Evolutionary conservation across 2,888 invertebrate genomes (phyloP).

Genomic region (Chirona hameri): DNA sequence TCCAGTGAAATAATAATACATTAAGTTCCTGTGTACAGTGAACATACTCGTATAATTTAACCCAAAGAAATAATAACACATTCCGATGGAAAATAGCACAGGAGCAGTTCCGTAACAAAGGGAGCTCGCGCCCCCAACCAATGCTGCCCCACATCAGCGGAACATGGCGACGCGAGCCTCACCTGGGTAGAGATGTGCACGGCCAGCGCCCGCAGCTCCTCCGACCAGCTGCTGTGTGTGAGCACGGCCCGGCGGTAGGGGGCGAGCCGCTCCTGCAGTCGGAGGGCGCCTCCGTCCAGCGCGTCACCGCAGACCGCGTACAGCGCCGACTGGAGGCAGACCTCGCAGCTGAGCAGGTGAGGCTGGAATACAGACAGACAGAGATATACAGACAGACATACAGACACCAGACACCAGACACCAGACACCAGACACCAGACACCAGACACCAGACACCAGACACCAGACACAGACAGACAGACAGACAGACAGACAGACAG

Average conservation of each 20-base stretch:
- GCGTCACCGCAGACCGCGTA: not conserved
- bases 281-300: not conserved
- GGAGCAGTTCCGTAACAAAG: too few species aligned
- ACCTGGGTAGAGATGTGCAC: not conserved
- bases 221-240: slow-evolving; percentile 42
- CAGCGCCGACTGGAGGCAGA: not conserved
- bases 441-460: too few species aligned
- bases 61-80: too few species aligned
- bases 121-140: too few species aligned
- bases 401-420: not conserved
- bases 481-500: slow-evolving; percentile 9
- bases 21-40: too few species aligned
- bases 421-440: too few species aligned
- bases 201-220: slow-evolving; percentile 9
- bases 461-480: slow-evolving; percentile 24
- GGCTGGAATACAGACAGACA: not conserved
- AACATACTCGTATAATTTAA: too few species aligned
- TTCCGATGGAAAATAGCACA: too few species aligned
- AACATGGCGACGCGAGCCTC: too few species aligned
- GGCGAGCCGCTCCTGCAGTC: not conserved
- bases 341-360: not conserved
- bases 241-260: not conserved
- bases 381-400: not conserved
- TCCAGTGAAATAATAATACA: too few species aligned
- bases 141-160: too few species aligned